These are phyloP conservation scores for Siniperca obscura DNA, from an alignment of 2,797 vertebrate species.

Conservation along the genomic window DNA sequence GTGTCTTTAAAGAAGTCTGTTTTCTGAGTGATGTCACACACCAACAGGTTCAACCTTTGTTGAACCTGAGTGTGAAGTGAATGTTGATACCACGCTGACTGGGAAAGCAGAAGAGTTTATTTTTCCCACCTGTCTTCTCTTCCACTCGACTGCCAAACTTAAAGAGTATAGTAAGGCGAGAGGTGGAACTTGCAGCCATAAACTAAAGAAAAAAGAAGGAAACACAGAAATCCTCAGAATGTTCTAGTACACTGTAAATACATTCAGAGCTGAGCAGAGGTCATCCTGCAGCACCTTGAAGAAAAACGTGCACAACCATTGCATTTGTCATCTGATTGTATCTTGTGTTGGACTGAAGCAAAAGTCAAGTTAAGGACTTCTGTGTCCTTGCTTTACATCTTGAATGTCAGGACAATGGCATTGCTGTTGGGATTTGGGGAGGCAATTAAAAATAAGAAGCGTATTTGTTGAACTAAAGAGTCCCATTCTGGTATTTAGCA, in stretches of 20 bases:
- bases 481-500: conserved; percentile 24
- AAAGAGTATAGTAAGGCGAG: conserved; percentile 20
- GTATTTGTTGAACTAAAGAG: conserved; percentile 50
- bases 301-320: background rate
- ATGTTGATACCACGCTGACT: conserved; percentile 12
- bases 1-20: background rate
- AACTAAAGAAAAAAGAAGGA: background rate
- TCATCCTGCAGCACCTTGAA: background rate
- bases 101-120: conserved; percentile 6
- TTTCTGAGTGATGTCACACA: conserved; percentile 15
- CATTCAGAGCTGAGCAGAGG: conserved; percentile 9
- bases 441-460: conserved; percentile 65
- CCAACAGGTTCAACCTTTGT: conserved; percentile 13
- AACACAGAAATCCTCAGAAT: conserved; percentile 4
- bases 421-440: conserved; percentile 35
- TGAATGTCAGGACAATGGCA: conserved; percentile 11
- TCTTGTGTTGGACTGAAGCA: background rate
- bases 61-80: conserved; percentile 28
- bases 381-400: conserved; percentile 16
- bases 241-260: conserved; percentile 4
- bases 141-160: conserved; percentile 1
- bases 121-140: conserved; percentile 14
- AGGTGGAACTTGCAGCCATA: background rate
- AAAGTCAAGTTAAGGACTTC: background rate
- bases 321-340: background rate